Evolutionary conservation across 2,888 invertebrate genomes (phyloP), one percentile per base, ranked within the genome.

Genomic region (Allolobophora icterica): DNA sequence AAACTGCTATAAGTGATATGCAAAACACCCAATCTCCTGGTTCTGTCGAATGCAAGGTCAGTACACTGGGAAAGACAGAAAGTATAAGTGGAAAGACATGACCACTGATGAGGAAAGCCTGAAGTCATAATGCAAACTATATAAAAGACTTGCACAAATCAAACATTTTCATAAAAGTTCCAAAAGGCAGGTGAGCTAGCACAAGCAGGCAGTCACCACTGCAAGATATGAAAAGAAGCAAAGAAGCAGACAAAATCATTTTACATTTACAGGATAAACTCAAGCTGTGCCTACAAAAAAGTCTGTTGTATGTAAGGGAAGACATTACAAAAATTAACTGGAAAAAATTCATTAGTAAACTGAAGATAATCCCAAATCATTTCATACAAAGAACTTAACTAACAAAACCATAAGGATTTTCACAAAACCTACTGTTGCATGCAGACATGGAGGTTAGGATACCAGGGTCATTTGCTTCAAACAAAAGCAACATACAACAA

Each of bases 381-480:
- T 33, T 33, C 24, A 45, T 58, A 89, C 11, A 71, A n/a, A 52
- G 35, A 90, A n/a, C 34, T 33, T 33, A 84, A 45, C 30, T 33
- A 87, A 90, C 21, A 33, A 33, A 33, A 90, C 21, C 24, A 87
- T 24, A 89, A 21, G 21, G 42, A 90, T 40, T 34, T 15, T 52
- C 33, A 30, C 71, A 71, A 71, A 71, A 71, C 71, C 71, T 71
- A 71, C 71, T 71, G 71, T 71, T 38, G 87, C 34, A 91, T 40
- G 87, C 42, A 45, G 91, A 91, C 91, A 84, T 52, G 45, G 84
- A 40, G 40, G 90, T 90, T 84, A 91, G 84, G 38, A 91, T 52
- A 42, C 91, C 84, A n/a, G 91, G 89, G 42, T 84, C 45, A 90
- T 90, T 84, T n/a, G 90, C 90, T 90, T 90, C n/a, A 87, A 87